Base-by-base conservation (phyloP, 2,113 vertebrate species). In the Tonatia bakeri region DNA sequence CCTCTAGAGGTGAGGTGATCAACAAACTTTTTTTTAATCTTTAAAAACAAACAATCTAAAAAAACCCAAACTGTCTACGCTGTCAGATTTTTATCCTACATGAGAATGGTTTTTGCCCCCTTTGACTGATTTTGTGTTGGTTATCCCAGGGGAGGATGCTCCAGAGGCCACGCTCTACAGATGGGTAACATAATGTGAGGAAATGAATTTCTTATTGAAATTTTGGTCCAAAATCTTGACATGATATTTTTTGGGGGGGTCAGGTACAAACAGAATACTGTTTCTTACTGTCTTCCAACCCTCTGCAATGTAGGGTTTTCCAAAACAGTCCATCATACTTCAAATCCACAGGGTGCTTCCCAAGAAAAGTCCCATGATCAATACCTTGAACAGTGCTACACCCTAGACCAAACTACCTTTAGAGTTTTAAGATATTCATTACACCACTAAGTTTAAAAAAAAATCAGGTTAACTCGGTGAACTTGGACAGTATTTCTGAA, bases 161-260 rank as follows among this genome's bases (percentile, higher is more conserved):
- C 47, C 7, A 65, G 75, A 81, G 56, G 40, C 17, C 6, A 22
- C 20, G 10, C n/a, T 65, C 80, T 70, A 17, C 2, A 61, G 73
- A 83, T 1, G 10, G 26, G 38, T n/a, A 65, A n/a, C 16, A 1
- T 26, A 36, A 50, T 50, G 7, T 9, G 20, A 93, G 36, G 6
- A 45, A 81, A 81, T 52, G 80, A 50, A 83, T 70, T 96, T 95
- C 52, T 76, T 72, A 91, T 33, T 69, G 47, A 93, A 81, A 1
- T 80, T 79, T 86, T 75, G 10, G 33, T 82, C 20, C 45, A 83
- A 96, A 97, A 91, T 76, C 6, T 85, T 36, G 11, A 86, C 54
- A 56, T 31, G 24, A 43, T 69, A n/a, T 69, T 94, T 88, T 96
- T 93, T 45, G 72, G 3, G 72, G 3, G 43, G 33, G n/a, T 43